These are phyloP conservation scores for Peromyscus nudipes DNA, from an alignment of 2,797 vertebrate species.

Conservation along the genomic window DNA sequence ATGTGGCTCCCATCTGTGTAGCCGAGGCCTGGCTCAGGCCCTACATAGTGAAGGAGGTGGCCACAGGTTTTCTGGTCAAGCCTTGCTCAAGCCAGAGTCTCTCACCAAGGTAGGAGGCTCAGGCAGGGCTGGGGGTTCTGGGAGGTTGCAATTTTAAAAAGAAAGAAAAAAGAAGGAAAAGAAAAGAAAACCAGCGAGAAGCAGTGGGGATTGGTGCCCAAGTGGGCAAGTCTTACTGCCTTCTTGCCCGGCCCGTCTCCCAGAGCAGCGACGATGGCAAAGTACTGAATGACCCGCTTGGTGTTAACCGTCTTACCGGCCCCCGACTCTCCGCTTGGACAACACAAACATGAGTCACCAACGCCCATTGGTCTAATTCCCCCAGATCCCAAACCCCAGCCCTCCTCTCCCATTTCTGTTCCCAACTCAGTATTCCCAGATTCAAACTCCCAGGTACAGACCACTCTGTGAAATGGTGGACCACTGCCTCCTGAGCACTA, in stretches of 20 bases:
- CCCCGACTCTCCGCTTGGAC: constrained; percentile 98
- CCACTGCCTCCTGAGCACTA: neutral
- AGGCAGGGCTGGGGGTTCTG: constrained; percentile 76
- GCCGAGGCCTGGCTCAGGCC: neutral
- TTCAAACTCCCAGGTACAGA: neutral
- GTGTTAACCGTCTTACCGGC: constrained; percentile 99
- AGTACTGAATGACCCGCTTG: constrained; percentile 99
- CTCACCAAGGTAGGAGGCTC: constrained; percentile 72
- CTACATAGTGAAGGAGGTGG: neutral
- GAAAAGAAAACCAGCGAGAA: constrained; percentile 68
- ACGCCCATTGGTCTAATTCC: constrained; percentile 30
- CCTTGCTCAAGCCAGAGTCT: constrained; percentile 82
- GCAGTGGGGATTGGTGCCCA: constrained; percentile 64
- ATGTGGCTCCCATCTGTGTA: neutral
- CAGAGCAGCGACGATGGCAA: constrained; percentile 98
- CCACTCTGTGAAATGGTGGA: neutral
- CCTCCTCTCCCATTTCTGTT: neutral
- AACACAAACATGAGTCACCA: constrained; percentile 88
- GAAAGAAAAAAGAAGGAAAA: neutral
- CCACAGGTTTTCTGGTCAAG: constrained; percentile 55
- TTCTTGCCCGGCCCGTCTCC: constrained; percentile 96
- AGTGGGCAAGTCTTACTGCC: constrained; percentile 93
- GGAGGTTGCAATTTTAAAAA: constrained; percentile 70
- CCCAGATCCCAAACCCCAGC: neutral
- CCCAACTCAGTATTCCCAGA: neutral